Conservation (phyloP, 2,888 invertebrate species). For the Tholera decimalis region DNA sequence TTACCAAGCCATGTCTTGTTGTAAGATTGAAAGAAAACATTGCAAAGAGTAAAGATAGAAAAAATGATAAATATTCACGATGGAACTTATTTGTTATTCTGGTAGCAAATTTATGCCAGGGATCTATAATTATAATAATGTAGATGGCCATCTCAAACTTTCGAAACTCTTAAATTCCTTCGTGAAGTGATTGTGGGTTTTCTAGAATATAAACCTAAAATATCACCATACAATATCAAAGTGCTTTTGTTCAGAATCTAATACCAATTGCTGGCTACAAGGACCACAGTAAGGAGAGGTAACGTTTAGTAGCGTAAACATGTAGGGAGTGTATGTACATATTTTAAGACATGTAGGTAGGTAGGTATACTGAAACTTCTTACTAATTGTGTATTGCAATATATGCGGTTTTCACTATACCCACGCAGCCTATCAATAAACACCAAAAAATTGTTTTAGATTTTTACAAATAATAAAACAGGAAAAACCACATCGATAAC, state of each 20-base stretch:
- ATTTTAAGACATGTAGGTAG: constrained; percentile 43
- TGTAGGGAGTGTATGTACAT: constrained; percentile 66
- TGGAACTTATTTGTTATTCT: constrained; percentile 58
- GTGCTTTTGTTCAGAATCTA: constrained; percentile 60
- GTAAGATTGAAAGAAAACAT: constrained; percentile 85
- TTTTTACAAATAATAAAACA: constrained; percentile 55
- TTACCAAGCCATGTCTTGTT: constrained; percentile 76
- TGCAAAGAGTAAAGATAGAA: constrained; percentile 86
- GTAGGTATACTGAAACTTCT: constrained; percentile 32
- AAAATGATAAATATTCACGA: constrained; percentile 68
- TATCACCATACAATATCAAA: constrained; percentile 56
- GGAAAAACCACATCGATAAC: constrained; percentile 73
- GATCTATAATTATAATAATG: constrained; percentile 25
- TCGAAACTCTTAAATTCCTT: constrained; percentile 61
- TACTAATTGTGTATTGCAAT: constrained; percentile 24
- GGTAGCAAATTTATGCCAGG: constrained; percentile 14
- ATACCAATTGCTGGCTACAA: constrained; percentile 58
- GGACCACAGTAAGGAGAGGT: constrained; percentile 64
- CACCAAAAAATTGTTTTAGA: constrained; percentile 1
- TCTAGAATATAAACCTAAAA: constrained; percentile 45
- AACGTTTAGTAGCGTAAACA: constrained; percentile 61
- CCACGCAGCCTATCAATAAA: constrained; percentile 33
- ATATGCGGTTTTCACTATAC: constrained; percentile 20
- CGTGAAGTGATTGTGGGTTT: constrained; percentile 62
- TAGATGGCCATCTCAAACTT: constrained; percentile 4